Evolutionary conservation across 2,113 vertebrate species (phyloP), one percentile per base, ranked within the genome.

Genomic region (Tiliqua scincoides): DNA sequence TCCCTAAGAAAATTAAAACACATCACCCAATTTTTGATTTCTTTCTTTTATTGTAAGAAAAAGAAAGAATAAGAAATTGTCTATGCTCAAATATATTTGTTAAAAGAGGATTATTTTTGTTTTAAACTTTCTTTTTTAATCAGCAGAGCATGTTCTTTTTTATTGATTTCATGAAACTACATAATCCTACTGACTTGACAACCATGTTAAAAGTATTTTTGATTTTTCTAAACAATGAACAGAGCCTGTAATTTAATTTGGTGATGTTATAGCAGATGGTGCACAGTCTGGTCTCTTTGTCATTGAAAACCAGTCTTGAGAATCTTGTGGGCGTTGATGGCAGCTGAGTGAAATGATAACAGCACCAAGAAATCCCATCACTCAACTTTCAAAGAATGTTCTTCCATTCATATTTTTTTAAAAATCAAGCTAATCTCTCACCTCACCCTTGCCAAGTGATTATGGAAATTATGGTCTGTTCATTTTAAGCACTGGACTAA

Each of bases 291-390:
- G 57, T 52, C 40, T 80, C 57, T 73, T 65, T 80, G 68, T 80
- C 77, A 80, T 52, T 86, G 68, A 86, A 79, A 61, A 79, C 52
- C 67, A 62, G 72, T 54, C 85, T 80, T 65, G 59, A 80, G 78
- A 54, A 80, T 72, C 67, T 80, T 80, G 85, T 86, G 85, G 85
- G 85, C 4, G 85, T 86, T 86, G 67, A 86, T 80, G 85, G 59
- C 59, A 80, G 54, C 14, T 6, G 76, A 62, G 37, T 62, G 68
- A 71, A 80, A 20, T 37, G 62, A 43, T 48, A 86, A 73, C 57
- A 54, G 57, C 78, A 63, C 65, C 77, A 80, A 35, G 43, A 80
- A 4, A 80, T 63, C 70, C 85, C 72, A 75, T 63, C 40, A 62
- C 59, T n/a, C n/a, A 86, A 65, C 57, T 73, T 86, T 73, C 77